phyloP scores from a whole-genome alignment of 53 echinoderm and acorn worm genomes.

The Stichopus horrens region DNA sequence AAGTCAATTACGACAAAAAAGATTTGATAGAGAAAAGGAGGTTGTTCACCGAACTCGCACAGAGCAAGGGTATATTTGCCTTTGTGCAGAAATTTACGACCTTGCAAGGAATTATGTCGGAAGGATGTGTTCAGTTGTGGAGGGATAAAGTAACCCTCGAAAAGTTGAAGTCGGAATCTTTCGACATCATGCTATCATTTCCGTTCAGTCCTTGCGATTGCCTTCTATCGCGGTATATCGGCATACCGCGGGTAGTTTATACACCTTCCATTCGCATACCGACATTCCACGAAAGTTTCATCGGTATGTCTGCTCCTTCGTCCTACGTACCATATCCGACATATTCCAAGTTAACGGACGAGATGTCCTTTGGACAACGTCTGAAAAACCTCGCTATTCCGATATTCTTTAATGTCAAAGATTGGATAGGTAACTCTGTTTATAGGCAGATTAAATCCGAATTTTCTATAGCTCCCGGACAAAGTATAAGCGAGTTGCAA shows the following conservation, averaged over 20 bases:
- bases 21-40: not conserved
- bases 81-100: not conserved
- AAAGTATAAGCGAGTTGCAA: not conserved
- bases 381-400: conserved; percentile 4
- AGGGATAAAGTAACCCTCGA: not conserved
- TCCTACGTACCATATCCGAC: conserved; percentile 8
- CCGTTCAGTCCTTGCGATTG: conserved; percentile 13
- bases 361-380: conserved; percentile 10
- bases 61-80: not conserved
- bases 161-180: conserved; percentile 1
- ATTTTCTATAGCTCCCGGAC: not conserved
- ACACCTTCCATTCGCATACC: conserved; percentile 15
- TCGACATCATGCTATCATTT: conserved; percentile 32
- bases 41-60: not conserved
- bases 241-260: not conserved
- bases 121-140: conserved; percentile 43
- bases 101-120: not conserved
- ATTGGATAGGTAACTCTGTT: too few species aligned
- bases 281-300: conserved; percentile 14
- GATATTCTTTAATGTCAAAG: not conserved
- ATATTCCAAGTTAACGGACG: conserved; percentile 3
- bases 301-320: conserved; percentile 1
- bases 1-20: not conserved
- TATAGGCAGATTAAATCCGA: not conserved
- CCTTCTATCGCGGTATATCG: not conserved